Evolutionary conservation across 2,888 invertebrate genomes (phyloP), one percentile per base, ranked within the genome.

Genomic region (Bombyx huttoni): DNA sequence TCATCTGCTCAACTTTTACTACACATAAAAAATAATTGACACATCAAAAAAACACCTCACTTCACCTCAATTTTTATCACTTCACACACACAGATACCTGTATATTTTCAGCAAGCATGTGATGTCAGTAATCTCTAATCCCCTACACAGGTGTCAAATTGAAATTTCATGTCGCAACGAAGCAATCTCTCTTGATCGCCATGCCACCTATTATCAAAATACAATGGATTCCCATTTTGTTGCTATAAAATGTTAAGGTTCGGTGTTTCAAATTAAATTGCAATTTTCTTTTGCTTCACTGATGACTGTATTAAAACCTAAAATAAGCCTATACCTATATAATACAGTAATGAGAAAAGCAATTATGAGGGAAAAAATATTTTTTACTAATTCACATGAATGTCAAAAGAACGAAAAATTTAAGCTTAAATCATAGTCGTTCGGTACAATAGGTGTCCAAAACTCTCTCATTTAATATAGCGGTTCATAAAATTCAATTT

Each of bases 401-500:
- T 1, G 5, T 24, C 2, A 24, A 24, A 24, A 24, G 24, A 24
- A 24, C 24, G 24, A 24, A 24, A 24, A 2, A 24, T 24, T 24
- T 2, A 24, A 5, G 24, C 24, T 24, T 3, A 24, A 24, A 24
- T 24, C 24, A 24, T 24, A 5, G 40, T 40, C 12, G 40, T 40
- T 3, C 40, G 2, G 7, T 5, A 40, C 13, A 45, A 46, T 46
- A 45, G 61, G 60, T 59, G 56, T 63, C 60, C 65, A 65, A 66
- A 67, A 62, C 61, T 58, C 63, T 58, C 61, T 65, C 60, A 67
- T 65, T 61, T 61, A 65, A 71, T 67, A 66, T 66, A 65, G 56
- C 55, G 53, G 60, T 55, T 54, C 57, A 59, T 59, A 57, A 55
- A 68, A 73, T 72, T 71, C 65, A 69, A 75, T 75, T 70, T 68